phyloP scores from a whole-genome alignment of 2,888 invertebrate species.

The Shargacucullia verbasci region DNA sequence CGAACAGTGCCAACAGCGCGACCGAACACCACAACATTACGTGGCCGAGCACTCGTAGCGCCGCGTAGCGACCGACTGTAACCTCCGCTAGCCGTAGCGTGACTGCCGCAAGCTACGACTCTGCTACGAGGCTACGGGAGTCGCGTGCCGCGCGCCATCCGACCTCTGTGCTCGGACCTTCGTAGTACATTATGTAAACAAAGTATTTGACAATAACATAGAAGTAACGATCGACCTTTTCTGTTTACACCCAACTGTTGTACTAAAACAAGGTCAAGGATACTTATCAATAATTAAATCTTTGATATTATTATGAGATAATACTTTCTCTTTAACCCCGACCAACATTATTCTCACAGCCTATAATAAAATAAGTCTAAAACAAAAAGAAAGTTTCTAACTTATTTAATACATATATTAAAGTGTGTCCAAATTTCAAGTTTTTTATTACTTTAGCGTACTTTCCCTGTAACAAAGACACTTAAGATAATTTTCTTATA shows the following conservation, averaged over 20 bases:
- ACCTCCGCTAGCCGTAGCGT: slow-evolving; percentile 75
- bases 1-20: slow-evolving; percentile 79
- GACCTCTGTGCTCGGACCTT: slow-evolving; percentile 66
- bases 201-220: slow-evolving; percentile 79
- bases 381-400: slow-evolving; percentile 23
- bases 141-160: slow-evolving; percentile 52
- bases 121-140: slow-evolving; percentile 58
- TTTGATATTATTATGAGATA: slow-evolving; percentile 32
- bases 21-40: slow-evolving; percentile 81
- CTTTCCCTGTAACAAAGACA: too few relatives aligned
- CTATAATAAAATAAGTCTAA: slow-evolving; percentile 24
- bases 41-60: slow-evolving; percentile 70
- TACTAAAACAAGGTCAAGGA: slow-evolving; percentile 54
- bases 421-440: slow-evolving; percentile 18
- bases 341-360: slow-evolving; percentile 9
- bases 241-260: slow-evolving; percentile 52
- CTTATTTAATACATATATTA: slow-evolving; percentile 20
- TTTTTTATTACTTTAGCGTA: slow-evolving; percentile 4
- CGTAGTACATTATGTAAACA: slow-evolving; percentile 81
- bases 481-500: slow-evolving; percentile 8
- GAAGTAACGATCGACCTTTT: slow-evolving; percentile 68
- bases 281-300: slow-evolving; percentile 47
- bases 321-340: slow-evolving; percentile 27
- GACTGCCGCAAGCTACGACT: slow-evolving; percentile 81
- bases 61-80: slow-evolving; percentile 75